Evolutionary conservation across 30 jellyfish, hydroid and myxozoan genomes (phyloP), one percentile per base, ranked within the genome.

Genomic region (Cassiopea andromeda): DNA sequence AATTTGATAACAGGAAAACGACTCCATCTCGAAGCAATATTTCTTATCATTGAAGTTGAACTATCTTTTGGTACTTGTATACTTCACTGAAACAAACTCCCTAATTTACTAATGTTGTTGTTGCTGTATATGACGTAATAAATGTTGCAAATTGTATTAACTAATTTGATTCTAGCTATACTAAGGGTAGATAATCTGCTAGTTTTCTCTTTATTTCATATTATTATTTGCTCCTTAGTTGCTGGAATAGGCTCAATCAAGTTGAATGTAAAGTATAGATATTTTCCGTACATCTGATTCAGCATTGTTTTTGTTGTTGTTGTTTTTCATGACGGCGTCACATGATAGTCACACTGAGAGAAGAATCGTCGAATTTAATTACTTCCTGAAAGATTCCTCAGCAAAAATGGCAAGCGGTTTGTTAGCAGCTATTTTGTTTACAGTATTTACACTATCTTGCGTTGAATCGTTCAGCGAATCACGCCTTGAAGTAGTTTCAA

Each of bases 1-100:
- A 9, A 92, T 49, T 57, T 92, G 96, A 67, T 92, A 81, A 46
- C 94, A 87, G 9, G 94, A 7, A 18, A 87, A 78, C 12, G 81
- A 50, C 43, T 90, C 82, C 87, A 87, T 75, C 17, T 18, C 72
- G 46, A 14, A 27, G 38, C 38, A 27, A 27, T 27, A 27, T 27
- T 27, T 27, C 38, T 27, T 27, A 27, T 27, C 38, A 27, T 27
- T 27, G 38, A 27, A 27, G 38, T 27, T 27, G 38, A 27, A 27
- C 38, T 27, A 27, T 27, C 38, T 27, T 27, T 27, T 27, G 38
- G 38, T 27, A 27, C 38, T 27, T 27, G 38, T 27, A 27, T 27
- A 27, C 38, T 27, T 27, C 38, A 27, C 38, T 27, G 38, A 27
- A 27, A 27, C 38, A 27, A 27, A 27, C 38, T 27, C 38, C 38